phyloP scores from a whole-genome alignment of 2,888 invertebrate species.

The Hartigia nigra region DNA sequence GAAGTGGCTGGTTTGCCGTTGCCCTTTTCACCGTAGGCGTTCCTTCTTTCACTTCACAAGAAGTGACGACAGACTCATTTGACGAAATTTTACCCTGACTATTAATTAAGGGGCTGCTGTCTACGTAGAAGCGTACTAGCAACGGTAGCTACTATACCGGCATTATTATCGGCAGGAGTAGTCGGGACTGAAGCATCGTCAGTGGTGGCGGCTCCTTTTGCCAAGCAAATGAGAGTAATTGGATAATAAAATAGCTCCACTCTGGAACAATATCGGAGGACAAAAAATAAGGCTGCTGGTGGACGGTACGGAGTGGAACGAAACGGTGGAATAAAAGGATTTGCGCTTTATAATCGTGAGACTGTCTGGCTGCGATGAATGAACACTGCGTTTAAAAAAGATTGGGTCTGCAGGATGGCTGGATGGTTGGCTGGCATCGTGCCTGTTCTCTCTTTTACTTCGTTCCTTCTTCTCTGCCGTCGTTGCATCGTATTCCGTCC shows the following conservation, averaged over 20 bases:
- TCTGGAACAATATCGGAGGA: constrained; percentile 45
- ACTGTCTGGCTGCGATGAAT: constrained; percentile 59
- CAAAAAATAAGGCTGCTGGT: constrained; percentile 11
- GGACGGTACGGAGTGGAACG: constrained; percentile 37
- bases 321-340: constrained; percentile 57
- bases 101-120: constrained; percentile 39
- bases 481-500: constrained; percentile 32
- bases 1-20: background rate
- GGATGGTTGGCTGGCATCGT: constrained; percentile 49
- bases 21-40: background rate
- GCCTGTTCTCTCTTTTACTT: constrained; percentile 35
- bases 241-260: constrained; percentile 48
- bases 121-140: background rate
- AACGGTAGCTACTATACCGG: background rate
- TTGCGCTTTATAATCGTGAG: constrained; percentile 62
- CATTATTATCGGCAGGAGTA: background rate
- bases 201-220: constrained; percentile 31
- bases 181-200: background rate
- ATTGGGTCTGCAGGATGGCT: constrained; percentile 51
- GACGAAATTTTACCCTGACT: constrained; percentile 13
- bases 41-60: background rate
- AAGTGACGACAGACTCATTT: background rate
- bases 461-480: constrained; percentile 22
- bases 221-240: constrained; percentile 48
- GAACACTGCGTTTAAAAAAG: constrained; percentile 56